Base-by-base conservation (phyloP, 2,888 invertebrate species). In the Sialis lutaria region DNA sequence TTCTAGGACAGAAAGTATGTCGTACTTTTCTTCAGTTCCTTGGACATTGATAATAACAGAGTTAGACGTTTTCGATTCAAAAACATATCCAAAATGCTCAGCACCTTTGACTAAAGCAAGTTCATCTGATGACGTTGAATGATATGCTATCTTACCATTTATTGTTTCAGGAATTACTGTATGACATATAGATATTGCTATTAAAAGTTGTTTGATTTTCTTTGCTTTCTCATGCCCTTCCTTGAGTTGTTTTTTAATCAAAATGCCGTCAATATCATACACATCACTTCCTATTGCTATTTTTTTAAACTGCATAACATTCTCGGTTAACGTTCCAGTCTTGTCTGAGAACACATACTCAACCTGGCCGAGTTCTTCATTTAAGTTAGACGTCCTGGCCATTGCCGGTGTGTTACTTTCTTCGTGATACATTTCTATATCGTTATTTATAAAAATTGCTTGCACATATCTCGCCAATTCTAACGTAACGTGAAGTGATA, bases 71-170 rank as follows among this genome's bases (percentile, higher is more conserved):
- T 98, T 77, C 46, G 85, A 85, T 58, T 83, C 79, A 67, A 98
- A 97, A 48, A 85, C 77, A 68, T 82, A 96, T 35, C 95, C 95
- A 63, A 85, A 84, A 55, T 72, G 69, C 51, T 79, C 75, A 33
- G 96, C 97, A 47, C 95, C 98, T 60, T 86, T 77, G 44, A 99
- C 96, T 47, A 99, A 69, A 9, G 98, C 98, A 55, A 88, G 78
- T 68, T 98, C 97, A 70, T 98, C 97, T 78, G 96, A 96, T 49
- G 95, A 95, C n/a, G 96, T 95, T 1, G 96, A 96, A 62, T 96
- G 93, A 67, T 96, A 97, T 2, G 22, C 4, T 50, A 88, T 74
- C 32, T 70, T 68, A 13, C 70, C 70, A 0, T 64, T 55, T 48
- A 65, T 64, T 53, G 74, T 72, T 65, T 95, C 95, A 0, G 95